Conservation (phyloP, 2,797 vertebrate species). For the Sitta carolinensis region DNA sequence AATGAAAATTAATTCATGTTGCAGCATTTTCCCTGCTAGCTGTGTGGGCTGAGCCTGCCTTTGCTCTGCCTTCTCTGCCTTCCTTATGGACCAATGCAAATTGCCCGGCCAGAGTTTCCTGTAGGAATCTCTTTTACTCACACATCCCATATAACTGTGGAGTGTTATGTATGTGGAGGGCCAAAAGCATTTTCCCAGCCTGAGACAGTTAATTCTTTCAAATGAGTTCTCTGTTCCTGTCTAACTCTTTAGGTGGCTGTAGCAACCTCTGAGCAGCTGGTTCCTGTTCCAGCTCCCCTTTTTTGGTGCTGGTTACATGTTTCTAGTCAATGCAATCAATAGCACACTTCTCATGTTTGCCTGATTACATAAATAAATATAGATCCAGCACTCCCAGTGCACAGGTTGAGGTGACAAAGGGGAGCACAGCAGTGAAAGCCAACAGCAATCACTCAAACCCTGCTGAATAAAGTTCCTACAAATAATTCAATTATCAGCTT, state of each 20-base stretch:
- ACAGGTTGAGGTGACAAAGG: background rate
- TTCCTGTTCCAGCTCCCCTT: background rate
- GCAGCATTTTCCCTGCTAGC: background rate
- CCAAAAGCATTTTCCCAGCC: background rate
- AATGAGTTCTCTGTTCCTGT: background rate
- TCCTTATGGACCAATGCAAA: background rate
- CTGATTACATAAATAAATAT: background rate
- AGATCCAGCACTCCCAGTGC: background rate
- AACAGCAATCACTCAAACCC: background rate
- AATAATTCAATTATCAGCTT: background rate
- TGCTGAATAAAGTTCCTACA: background rate
- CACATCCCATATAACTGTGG: background rate
- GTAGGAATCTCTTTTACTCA: background rate
- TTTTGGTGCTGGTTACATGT: background rate
- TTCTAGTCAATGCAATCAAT: background rate
- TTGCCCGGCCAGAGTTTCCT: background rate
- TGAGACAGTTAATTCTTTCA: background rate
- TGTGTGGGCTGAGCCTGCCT: background rate
- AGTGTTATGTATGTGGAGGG: background rate
- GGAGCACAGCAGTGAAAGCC: background rate
- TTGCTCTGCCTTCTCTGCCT: background rate
- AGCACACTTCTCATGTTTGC: background rate
- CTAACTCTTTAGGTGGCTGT: background rate
- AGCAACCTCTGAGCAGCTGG: background rate
- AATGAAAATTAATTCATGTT: slow-evolving; percentile 41